A percentile compares a stretch with the other conserved stretches of the same genome.
These are phyloP conservation scores for Tragelaphus scriptus DNA, from an alignment of 2,113 vertebrate species.

Conservation along the genomic window DNA sequence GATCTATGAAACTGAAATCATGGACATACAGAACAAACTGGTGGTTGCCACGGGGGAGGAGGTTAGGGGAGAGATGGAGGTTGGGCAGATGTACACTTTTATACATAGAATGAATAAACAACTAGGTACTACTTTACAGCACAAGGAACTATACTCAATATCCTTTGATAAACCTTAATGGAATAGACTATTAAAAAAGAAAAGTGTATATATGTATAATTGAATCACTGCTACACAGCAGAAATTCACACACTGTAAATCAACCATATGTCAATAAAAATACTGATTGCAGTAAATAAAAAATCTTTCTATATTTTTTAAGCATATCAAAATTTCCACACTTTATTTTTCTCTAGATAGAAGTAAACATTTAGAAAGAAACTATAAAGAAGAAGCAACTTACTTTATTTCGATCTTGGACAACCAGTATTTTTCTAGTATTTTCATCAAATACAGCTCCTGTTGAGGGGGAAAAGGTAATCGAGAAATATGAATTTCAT, in stretches of 20 bases:
- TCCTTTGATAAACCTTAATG: background rate
- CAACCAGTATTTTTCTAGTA: slow-evolving; percentile 90
- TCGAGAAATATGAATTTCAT: background rate
- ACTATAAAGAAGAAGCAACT: slow-evolving; percentile 46
- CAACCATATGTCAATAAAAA: background rate
- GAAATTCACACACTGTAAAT: background rate
- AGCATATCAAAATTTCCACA: background rate
- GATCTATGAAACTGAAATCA: background rate
- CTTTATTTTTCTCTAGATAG: background rate
- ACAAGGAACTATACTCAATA: background rate
- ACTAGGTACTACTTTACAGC: background rate
- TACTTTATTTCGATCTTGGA: slow-evolving; percentile 96
- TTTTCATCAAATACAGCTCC: slow-evolving; percentile 93
- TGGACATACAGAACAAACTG: background rate
- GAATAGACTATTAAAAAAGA: background rate
- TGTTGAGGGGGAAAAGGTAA: slow-evolving; percentile 63
- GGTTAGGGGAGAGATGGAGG: background rate
- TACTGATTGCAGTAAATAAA: background rate
- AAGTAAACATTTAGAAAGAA: slow-evolving; percentile 11
- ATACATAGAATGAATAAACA: background rate
- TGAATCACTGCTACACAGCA: background rate
- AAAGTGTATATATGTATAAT: background rate
- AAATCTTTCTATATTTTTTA: background rate
- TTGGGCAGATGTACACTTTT: background rate
- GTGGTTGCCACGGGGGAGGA: background rate